Evolutionary conservation across 1,140 invertebrate species (phyloP), one percentile per base, ranked within the genome.

Genomic region (Drosophila hydei): DNA sequence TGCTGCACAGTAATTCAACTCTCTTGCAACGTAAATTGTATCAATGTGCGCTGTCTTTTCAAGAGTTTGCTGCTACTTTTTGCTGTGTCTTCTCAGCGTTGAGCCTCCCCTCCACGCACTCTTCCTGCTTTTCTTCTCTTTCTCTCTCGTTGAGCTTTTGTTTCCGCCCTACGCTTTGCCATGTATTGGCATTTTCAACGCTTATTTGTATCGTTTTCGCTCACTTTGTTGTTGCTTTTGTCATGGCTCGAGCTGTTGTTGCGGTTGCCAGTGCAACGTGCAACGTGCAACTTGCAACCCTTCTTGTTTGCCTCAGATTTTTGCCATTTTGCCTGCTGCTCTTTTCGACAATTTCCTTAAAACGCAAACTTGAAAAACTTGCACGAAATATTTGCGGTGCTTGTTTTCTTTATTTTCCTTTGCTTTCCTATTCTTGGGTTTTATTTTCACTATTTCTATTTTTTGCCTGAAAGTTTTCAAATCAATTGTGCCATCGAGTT

Each of bases 191-290:
- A 88, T 81, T 87, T 77, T 87, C 83, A 64, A 61, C 75, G 81
- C 77, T 88, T 88, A 87, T 88, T 87, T 87, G 81, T 85, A 85
- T 85, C 81, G 81, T 69, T 85, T 87, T 87, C 74, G 74, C 73
- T 69, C 77, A 87, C 77, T 75, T 87, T 85, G 81, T 85, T 85
- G 81, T 77, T 87, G 67, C 77, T 68, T 59, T 56, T 74, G 61
- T 56, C 56, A 36, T 52, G 55, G 75, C 55, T 63, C 54, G 45
- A 48, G 43, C 48, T 64, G 60, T 56, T 76, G 61, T 75, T 75
- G 81, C 43, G 81, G 80, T 75, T 87, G 76, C 72, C 75, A 62
- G 48, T 77, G 81, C 81, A 77, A 67, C 52, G 25, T 42, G 42
- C 56, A 58, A 43, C 69, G 47, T 67, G 63, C 69, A 72, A 65